Conservation (phyloP, 2,113 vertebrate genomes). For the Cyprinodon brontotheroides region DNA sequence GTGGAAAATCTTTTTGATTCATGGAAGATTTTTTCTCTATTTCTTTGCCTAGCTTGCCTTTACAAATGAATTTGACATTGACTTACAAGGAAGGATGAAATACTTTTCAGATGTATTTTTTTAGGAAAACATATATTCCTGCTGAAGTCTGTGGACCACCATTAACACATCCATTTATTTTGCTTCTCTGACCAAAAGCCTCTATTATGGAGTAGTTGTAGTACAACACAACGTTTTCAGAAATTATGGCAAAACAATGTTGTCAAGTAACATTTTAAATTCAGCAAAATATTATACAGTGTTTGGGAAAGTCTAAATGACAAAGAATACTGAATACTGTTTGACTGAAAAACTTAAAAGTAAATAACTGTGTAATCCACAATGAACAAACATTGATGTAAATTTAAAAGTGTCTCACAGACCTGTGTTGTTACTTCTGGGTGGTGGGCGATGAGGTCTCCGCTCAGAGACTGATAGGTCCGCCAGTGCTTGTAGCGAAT, state of each 20-base stretch:
- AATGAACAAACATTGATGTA: neutral
- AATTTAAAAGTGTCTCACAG: constrained; percentile 63
- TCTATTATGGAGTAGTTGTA: no score
- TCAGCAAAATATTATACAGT: neutral
- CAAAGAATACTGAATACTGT: neutral
- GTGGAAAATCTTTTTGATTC: no score
- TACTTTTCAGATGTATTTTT: neutral
- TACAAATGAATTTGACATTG: no score
- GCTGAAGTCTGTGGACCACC: neutral
- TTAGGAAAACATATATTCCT: neutral
- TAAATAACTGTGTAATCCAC: neutral
- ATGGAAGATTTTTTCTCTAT: no score
- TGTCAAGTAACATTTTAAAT: neutral
- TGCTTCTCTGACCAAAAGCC: no score
- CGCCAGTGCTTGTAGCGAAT: constrained; percentile 90
- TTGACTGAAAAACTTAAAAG: no score
- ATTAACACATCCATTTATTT: neutral
- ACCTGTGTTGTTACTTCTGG: constrained; percentile 88
- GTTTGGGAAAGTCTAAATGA: neutral
- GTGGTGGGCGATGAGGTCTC: constrained; percentile 78
- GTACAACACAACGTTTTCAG: neutral
- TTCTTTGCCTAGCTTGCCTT: no score
- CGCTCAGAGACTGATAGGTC: constrained; percentile 90
- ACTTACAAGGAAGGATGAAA: neutral
- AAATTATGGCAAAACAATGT: neutral